A percentile compares a stretch with the other conserved stretches of the same genome.
Conservation (phyloP, 2,888 invertebrate genomes). For the Tenthredo mesomela region DNA sequence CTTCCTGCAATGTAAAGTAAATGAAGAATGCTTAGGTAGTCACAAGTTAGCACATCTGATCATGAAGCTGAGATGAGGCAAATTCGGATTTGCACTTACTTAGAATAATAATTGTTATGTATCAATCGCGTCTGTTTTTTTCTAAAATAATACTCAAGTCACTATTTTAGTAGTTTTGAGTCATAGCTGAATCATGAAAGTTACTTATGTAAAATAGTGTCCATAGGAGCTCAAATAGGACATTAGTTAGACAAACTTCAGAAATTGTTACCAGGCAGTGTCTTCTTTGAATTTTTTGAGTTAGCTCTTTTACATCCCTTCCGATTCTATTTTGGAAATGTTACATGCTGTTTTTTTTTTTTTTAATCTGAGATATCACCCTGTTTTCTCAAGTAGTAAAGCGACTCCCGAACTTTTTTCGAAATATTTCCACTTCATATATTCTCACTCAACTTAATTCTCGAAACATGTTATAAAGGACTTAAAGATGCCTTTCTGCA, state of each 20-base stretch:
- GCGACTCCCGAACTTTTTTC: not conserved
- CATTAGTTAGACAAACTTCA: not conserved
- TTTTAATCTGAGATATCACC: not conserved
- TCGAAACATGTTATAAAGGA: not conserved
- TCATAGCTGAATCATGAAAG: not conserved
- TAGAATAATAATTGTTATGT: not conserved
- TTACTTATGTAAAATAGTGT: not conserved
- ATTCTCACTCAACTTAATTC: not conserved
- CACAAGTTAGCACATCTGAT: constrained; percentile 41
- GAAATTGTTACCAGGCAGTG: not conserved
- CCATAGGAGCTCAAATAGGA: not conserved
- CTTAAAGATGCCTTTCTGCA: not conserved
- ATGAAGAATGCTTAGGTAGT: constrained; percentile 54
- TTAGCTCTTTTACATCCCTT: too few species aligned
- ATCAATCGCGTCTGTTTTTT: too few species aligned
- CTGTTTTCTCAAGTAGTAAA: not conserved
- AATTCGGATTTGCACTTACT: not conserved
- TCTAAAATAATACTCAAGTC: not conserved
- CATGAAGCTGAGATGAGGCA: not conserved
- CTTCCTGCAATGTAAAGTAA: constrained; percentile 83
- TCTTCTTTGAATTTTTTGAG: not conserved
- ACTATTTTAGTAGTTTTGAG: not conserved
- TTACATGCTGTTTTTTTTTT: not conserved
- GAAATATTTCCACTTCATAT: not conserved
- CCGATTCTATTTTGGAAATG: not conserved